Percentiles rank a stretch among this genome's conserved stretches.
phyloP scores from a whole-genome alignment of 2,888 invertebrate species.

The Blera fallax region DNA sequence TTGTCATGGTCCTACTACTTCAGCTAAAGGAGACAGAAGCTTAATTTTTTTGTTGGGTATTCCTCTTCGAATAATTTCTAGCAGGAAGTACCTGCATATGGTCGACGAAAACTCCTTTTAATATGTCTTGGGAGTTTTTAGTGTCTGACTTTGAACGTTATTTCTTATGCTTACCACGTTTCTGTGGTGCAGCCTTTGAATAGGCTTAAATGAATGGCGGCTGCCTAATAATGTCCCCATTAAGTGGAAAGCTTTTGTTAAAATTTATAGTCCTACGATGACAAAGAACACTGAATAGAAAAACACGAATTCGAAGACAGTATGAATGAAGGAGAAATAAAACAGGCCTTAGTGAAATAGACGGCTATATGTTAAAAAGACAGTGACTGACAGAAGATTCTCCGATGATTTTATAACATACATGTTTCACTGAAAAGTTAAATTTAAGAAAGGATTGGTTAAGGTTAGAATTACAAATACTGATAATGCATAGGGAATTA shows the following conservation, averaged over 20 bases:
- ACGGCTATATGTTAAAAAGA: too few relatives aligned
- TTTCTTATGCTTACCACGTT: constrained; percentile 50
- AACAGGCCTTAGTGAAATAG: too few relatives aligned
- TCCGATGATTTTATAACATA: too few relatives aligned
- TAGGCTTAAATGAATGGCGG: constrained; percentile 25
- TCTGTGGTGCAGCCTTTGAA: not conserved
- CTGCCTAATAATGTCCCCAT: constrained; percentile 32
- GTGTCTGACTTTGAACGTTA: not conserved
- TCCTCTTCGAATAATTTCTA: not conserved
- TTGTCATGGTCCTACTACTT: constrained; percentile 21
- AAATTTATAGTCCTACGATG: not conserved
- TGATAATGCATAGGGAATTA: too few relatives aligned
- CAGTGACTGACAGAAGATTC: too few relatives aligned
- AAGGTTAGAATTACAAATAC: too few relatives aligned
- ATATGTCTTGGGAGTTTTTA: constrained; percentile 17
- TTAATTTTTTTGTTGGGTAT: constrained; percentile 16
- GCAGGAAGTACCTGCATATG: constrained; percentile 44
- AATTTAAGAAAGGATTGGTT: too few relatives aligned
- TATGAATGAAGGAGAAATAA: not conserved
- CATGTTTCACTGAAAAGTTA: too few relatives aligned
- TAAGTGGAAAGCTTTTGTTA: constrained; percentile 8
- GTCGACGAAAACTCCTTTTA: constrained; percentile 11
- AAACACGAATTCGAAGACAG: not conserved
- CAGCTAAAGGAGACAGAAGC: constrained; percentile 2
- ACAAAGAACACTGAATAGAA: not conserved